Conservation (phyloP, 2,113 vertebrate species). For the Dipodomys ordii region DNA sequence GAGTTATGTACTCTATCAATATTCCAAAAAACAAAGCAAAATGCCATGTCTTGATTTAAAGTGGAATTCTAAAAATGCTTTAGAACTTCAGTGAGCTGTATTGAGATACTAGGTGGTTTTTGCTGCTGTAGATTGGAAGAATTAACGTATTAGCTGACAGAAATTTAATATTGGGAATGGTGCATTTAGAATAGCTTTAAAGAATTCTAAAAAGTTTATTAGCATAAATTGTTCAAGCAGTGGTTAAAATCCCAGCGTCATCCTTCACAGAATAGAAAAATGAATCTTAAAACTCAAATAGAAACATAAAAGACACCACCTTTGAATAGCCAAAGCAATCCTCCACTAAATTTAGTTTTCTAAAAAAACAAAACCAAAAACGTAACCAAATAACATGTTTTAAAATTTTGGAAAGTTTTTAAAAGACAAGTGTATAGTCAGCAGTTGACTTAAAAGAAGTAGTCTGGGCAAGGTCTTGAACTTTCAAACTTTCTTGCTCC, state of each 20-base stretch:
- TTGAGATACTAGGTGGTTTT: slow-evolving; percentile 32
- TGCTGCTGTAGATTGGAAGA: not conserved
- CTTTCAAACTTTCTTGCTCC: not conserved
- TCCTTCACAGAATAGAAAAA: no score
- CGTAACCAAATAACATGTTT: slow-evolving; percentile 36
- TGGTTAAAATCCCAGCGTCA: no score
- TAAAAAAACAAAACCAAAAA: not conserved
- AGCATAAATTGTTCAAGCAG: no score
- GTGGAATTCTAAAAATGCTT: slow-evolving; percentile 23
- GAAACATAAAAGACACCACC: no score
- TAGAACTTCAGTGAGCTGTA: not conserved
- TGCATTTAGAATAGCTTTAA: not conserved
- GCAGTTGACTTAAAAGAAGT: slow-evolving; percentile 36
- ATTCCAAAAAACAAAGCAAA: slow-evolving; percentile 29
- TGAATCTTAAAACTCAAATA: no score
- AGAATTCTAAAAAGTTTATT: not conserved
- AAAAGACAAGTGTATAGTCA: not conserved
- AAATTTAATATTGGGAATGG: slow-evolving; percentile 39
- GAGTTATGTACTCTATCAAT: not conserved
- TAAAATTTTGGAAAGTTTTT: slow-evolving; percentile 41
- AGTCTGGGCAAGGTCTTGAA: not conserved
- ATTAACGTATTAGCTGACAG: not conserved
- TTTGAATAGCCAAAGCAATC: no score
- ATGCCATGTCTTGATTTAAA: not conserved
- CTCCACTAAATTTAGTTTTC: not conserved